Evolutionary conservation across 2,113 vertebrate genomes (phyloP), one percentile per base, ranked within the genome.

Genomic region (Ifrita kowaldi): DNA sequence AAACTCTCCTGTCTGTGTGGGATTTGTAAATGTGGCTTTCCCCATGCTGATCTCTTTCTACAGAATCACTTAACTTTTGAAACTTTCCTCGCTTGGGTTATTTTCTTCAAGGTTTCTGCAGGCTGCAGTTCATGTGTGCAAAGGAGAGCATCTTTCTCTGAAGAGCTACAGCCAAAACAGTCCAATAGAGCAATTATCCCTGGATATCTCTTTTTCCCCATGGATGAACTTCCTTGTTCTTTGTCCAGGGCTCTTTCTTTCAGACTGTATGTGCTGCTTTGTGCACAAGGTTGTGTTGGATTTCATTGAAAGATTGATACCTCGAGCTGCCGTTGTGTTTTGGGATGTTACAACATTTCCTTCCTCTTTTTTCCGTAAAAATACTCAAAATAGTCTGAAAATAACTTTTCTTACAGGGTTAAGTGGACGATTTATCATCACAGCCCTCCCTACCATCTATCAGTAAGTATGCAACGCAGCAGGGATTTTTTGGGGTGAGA

Each of bases 381-480:
- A 39, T 17, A 35, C 30, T 65, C 42, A 65, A 28, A 64, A 49
- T 17, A 5, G 11, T 77, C 64, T 68, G 35, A 69, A 91, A 86
- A 52, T 33, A 7, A 42, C 80, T 97, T 57, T 89, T 87, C 82
- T 94, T 98, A 6, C 95, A 99, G 99, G 99, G 68, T 93, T 99
- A 89, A 99, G 99, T 50, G 99, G 99, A 10, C 97, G 99, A 75
- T 99, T 99, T 97, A 97, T 99, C 94, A 99, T 99, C 93, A 99
- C 99, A n/a, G 99, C 99, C 16, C 99, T 99, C 96, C 99, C 99
- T 62, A 99, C 99, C 24, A 99, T 99, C 88, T 99, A 99, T 88
- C 99, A 99, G 99, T 99, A 97, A 99, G 99, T 99, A 90, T 71
- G 30, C 62, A 60, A 60, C 23, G 14, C 55, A 26, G 15, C 15